Base-by-base conservation (phyloP, 2,888 invertebrate species). In the Anthoptus insignis region DNA sequence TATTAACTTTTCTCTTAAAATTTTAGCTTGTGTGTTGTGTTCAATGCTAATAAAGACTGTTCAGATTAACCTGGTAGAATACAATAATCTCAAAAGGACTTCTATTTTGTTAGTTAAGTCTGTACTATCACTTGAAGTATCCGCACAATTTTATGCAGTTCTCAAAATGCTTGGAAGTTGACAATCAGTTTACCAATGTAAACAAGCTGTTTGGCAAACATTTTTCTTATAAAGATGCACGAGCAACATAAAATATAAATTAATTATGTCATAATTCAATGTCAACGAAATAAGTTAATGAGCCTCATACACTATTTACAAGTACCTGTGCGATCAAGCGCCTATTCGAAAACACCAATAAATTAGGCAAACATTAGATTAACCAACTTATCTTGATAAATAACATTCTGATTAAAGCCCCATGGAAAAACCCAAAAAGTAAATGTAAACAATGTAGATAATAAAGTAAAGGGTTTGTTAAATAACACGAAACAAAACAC, bases 311-410 rank as follows among this genome's bases (percentile, higher is more conserved):
- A 54, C 22, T 8, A 19, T 16, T 39, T 19, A 16, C 9, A 24
- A 24, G n/a, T 34, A 34, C 8, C n/a, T n/a, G 24, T 52, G 37
- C 54, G 39, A 54, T 14, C 22, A 21, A 14, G 16, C 39, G 54
- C 39, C 54, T 39, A 54, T 24, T 54, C 24, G 24, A 24, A 22
- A 24, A 14, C 54, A 37, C 3, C 53, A 34, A 24, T 54, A 24
- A 54, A 54, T 24, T 39, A 24, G 22, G 24, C 54, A 47, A 47
- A 39, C 54, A 54, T 37, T 37, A 39, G 37, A 39, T 54, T 24
- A 54, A 24, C 39, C 24, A 39, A 37, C 24, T 39, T 54, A 54
- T 54, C 54, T 39, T 24, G 39, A 39, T 39, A 54, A 39, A 9
- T 14, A 24, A 27, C 27, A 56, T 42, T 39, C 14, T 22, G 4